Base-by-base conservation (phyloP, 2,797 vertebrate genomes). In the Danionella dracula region DNA sequence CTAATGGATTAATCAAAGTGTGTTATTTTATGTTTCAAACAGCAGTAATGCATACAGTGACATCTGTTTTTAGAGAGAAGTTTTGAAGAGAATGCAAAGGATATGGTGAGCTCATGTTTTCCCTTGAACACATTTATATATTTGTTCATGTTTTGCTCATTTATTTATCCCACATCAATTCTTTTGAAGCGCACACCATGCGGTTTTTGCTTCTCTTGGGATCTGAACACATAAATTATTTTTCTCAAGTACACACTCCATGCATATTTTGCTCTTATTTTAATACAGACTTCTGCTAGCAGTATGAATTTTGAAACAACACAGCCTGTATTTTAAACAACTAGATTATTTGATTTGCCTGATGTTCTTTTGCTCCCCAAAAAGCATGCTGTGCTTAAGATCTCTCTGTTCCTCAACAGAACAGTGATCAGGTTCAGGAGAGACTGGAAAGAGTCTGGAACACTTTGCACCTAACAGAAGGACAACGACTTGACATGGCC, bases 401-500 rank as follows among this genome's bases (percentile, higher is more conserved):
- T 27, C 6, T 27, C 23, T 3, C 6, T 27, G 23, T 27, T 27
- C 6, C 23, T 65, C 11, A 17, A 8, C 17, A n/a, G 20, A 70
- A 71, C 6, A n/a, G 44, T 9, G 56, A 72, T 2, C 71, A 15
- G 42, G 41, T 88, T 4, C 88, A 91, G 77, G 70, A 66, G 31
- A 79, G 81, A n/a, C 67, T 91, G 48, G 82, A 87, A 70, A 77
- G 12, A 16, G 73, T 91, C 31, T 92, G 90, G 89, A 76, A 68
- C 1, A n/a, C 66, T 19, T 81, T 91, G 13, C 81, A 75, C 35
- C 73, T 89, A 13, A 81, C 88, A 0, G 42, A 78, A 17, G 63
- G 53, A 49, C 76, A 80, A 34, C 77, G 73, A 31, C 55, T 89
- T 40, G 85, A 89, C 68, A 89, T 90, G 89, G 87, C 83, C 21